Base-by-base conservation (phyloP, 2,113 vertebrate genomes). In the Gambusia holbrooki region DNA sequence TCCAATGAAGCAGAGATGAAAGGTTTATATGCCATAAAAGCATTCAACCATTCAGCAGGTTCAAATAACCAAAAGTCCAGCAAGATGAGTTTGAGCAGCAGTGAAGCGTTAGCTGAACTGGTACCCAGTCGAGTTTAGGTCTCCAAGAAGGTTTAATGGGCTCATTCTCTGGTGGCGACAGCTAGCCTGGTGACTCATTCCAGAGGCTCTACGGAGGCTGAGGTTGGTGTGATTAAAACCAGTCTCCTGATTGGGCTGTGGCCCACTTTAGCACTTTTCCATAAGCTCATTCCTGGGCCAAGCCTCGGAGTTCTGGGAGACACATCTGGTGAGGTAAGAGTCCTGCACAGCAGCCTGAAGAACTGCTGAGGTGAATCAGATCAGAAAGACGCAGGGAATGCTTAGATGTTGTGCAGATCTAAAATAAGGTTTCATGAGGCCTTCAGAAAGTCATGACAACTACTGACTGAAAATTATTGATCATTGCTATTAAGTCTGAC, bases 191-290 rank as follows among this genome's bases (percentile, higher is more conserved):
- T 90, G 89, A 88, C 61, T 90, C 89, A 84, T 73, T 37, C n/a
- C 61, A 19, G 33, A 3, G 37, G 71, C 70, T 30, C 67, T 54
- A 13, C 14, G 77, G 74, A 77, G 32, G 74, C 51, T 63, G 84
- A 85, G 78, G 84, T 73, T 85, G 74, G 73, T 15, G 68, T 84
- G 79, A 91, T 87, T 80, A 81, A 84, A 86, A 68, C 62, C 86
- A 82, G 83, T 27, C 66, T 2, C 11, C 79, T 63, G 73, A 71
- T 54, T 66, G 74, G 83, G 73, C 79, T 42, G 65, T 40, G 80
- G 77, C 63, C 83, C 71, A 87, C 76, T 86, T 92, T 89, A 72
- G 88, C 88, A 89, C 84, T 91, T 92, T 87, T 87, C 82, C 51
- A 85, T 48, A 51, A 62, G 61, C 71, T 82, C 42, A 29, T 74